Evolutionary conservation across 2,888 invertebrate genomes (phyloP), one percentile per base, ranked within the genome.

Genomic region (Lithophane socia): DNA sequence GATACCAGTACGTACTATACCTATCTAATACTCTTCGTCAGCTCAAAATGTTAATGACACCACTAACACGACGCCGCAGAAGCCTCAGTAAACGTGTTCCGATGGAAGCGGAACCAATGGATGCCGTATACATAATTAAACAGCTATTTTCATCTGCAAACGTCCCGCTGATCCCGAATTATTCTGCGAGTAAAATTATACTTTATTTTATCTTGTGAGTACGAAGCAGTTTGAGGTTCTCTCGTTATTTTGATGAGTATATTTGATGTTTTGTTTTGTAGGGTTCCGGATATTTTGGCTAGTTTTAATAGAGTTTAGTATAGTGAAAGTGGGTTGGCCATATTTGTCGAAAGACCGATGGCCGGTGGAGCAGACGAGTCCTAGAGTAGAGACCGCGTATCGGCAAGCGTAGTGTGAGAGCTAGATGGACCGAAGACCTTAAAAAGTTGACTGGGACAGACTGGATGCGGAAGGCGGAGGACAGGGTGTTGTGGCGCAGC

Each of bases 51-150:
- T 56, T 68, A 73, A 86, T 83, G 70, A 66, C 29, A 72, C 65
- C 72, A 65, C 67, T 72, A 60, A 79, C 29, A 75, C 67, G 65
- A 77, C 82, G 72, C 67, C 67, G 75, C 71, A 63, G 77, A 73
- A 85, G 77, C 78, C 79, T 77, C 82, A 64, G 80, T 66, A 65
- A 86, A 86, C 69, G 79, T 77, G 68, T 84, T 64, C 65, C 66
- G 78, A 78, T 76, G 82, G 77, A 67, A 79, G 70, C 68, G 71
- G 77, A 82, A 85, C 76, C 65, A 82, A 87, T 85, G 89, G 82
- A 83, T 85, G 72, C 80, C 24, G 83, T 79, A 88, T 87, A 88
- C 87, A 85, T 88, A 87, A 87, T 88, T 83, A 80, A 87, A 78
- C 56, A 83, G 82, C 65, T 73, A 85, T 85, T 85, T 87, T 82